Base-by-base conservation (phyloP, 2,888 invertebrate genomes). In the Petrolisthes cinctipes region DNA sequence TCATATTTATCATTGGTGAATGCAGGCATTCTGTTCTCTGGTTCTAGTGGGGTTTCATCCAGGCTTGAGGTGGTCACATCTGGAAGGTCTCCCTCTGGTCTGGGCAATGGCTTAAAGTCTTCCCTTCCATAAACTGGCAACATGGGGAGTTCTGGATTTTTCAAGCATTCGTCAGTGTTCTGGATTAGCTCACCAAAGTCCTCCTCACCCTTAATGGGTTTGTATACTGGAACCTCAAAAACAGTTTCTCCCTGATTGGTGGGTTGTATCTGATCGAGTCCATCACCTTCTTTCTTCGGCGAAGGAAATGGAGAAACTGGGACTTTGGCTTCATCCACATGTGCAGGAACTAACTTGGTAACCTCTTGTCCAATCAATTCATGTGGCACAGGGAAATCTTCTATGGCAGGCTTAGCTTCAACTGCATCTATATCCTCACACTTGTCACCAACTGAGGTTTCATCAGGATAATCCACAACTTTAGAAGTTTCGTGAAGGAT, bases 11-110 rank as follows among this genome's bases (percentile, higher is more conserved):
- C 80, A 23, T 6, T 37, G 4, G 54, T 9, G 56, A 83, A 86
- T 68, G 68, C n/a, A 5, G 61, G 75, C 23, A 78, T n/a, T 20
- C 71, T 14, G 11, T 14, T 20, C 9, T 56, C 75, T 37, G 53
- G 23, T 23, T 83, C 82, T 37, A 56, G 37, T 61, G 84, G 78
- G 17, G 51, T 9, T 76, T 57, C 78, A 57, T 20, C n/a, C 14
- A n/a, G 1, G 53, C 17, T 53, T 57, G 61, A 53, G 23, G 78
- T 71, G 6, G 78, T 17, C 66, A 71, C 23, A 20, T 68, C 71
- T 66, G 83, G 83, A 51, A 83, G 51, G 37, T 88, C 87, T 5
- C 56, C 81, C n/a, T 73, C 61, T 23, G 84, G 87, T 1, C 17
- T 4, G 61, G 87, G 84, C 75, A 88, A 88, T 14, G 84, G 81